Evolutionary conservation across 2,797 vertebrate species (phyloP), one percentile per base, ranked within the genome.

Genomic region (Aplochiton taeniatus): DNA sequence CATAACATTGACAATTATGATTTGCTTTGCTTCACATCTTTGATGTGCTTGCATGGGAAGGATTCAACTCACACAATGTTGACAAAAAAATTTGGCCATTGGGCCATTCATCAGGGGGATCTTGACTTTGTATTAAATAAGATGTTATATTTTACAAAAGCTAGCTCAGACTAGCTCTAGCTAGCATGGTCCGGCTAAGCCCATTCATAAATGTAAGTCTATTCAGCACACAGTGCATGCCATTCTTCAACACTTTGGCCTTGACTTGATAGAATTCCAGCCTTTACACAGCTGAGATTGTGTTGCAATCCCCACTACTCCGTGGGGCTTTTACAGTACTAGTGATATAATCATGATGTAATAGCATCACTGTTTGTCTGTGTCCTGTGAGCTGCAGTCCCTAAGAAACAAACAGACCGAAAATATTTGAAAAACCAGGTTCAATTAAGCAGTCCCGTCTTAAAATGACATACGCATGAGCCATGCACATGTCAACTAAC

Each of bases 161-260:
- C 31, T 31, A 3, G 31, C 31, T 31, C 31, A 31, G 31, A 31
- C 31, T 31, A 31, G 31, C 31, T 31, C 31, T 31, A 31, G 31
- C 31, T 31, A 31, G 7, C 19, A 9, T 19, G 11, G 47, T 9
- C 64, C 8, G 13, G 41, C 63, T 17, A 43, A 50, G 9, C 56
- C 19, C 63, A 65, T 65, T 65, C 63, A 65, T 65, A 57, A 57
- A 66, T 66, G 48, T 46, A 51, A 66, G 12, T 18, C 42, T 42
- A 45, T 51, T 66, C 56, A 50, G 31, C 46, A 13, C 47, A 57
- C 54, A 58, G 53, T 41, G 42, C 44, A 16, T 58, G 48, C 42
- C 17, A 46, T 20, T 42, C 52, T 41, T 48, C 14, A 56, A 20
- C 44, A 47, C 18, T 14, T 45, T 41, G 44, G 31, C 53, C 19